Base-by-base conservation (phyloP, 2,888 invertebrate genomes). In the Cerceris rybyensis region DNA sequence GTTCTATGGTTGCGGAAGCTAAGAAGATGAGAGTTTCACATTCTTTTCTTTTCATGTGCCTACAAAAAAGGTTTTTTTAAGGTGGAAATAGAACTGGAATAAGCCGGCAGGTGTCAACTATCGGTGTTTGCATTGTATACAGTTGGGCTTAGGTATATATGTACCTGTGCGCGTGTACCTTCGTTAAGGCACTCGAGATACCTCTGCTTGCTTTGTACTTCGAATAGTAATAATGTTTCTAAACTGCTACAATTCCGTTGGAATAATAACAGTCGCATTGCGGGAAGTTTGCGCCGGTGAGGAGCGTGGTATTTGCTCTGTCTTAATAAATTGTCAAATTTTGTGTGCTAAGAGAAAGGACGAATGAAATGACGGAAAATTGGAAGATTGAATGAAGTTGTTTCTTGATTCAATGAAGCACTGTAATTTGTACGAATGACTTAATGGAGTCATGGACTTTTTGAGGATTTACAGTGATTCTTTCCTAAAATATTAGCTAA, bases 41-140 rank as follows among this genome's bases (percentile, higher is more conserved):
- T 39, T 16, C 49, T 52, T 57, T 57, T 2, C n/a, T 14, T 14
- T 28, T 52, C 2, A 4, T 28, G 14, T 6, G 8, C 28, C 17
- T 11, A 7, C 0, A 28, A 6, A 16, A 43, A 64, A 63, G 70
- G 14, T 43, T 7, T 4, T 4, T 28, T 14, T 16, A 49, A 13
- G 55, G 55, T 14, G 65, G 50, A 28, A 14, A 11, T 17, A 13
- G 69, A 55, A 43, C 58, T 59, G 43, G 69, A 61, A 60, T 69
- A 64, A 58, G 54, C 59, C 68, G n/a, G 42, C 57, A 55, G 70
- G 55, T 65, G 70, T 68, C 67, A 70, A 64, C 68, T 54, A 58
- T 65, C 46, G 54, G 42, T 68, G 55, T 72, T 68, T 68, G 55
- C 49, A 55, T 64, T 59, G 76, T 72, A 50, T 28, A 65, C 59